Evolutionary conservation across 2,797 vertebrate genomes (phyloP).

Genomic region (Lepidocolaptes lacrymiger): DNA sequence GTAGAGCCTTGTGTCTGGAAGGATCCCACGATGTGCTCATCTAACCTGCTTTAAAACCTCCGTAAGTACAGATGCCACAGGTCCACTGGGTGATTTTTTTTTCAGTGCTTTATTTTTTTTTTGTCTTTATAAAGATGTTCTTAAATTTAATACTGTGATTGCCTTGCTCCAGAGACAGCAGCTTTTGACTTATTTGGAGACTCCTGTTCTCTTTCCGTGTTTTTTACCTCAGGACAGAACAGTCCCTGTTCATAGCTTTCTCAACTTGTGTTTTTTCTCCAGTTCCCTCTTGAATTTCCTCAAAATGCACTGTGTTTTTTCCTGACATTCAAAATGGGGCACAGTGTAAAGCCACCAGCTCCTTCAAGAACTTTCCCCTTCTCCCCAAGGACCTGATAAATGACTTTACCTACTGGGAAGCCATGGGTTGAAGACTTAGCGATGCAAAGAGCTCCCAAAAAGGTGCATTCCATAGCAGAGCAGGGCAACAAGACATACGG

Average conservation of each 20-base stretch:
- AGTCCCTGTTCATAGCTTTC: neutral
- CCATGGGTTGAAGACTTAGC: neutral
- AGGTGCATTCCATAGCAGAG: neutral
- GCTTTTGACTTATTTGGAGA: neutral
- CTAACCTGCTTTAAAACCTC: neutral
- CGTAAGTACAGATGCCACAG: neutral
- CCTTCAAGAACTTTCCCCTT: neutral
- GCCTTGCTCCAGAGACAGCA: neutral
- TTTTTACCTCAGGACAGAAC: neutral
- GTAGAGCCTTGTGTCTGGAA: neutral
- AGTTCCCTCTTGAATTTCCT: neutral
- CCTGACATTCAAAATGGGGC: neutral
- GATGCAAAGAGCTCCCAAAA: rapidly evolving
- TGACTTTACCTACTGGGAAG: neutral
- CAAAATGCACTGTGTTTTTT: neutral
- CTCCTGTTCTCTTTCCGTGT: neutral
- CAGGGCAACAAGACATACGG: neutral
- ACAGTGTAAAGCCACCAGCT: neutral
- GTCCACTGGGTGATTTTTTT: neutral
- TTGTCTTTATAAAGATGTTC: neutral
- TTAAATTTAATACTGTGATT: neutral
- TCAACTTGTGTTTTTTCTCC: neutral
- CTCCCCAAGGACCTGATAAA: neutral
- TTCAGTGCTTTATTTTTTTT: neutral
- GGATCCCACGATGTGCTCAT: neutral